Base-by-base conservation (phyloP, 2,888 invertebrate species). In the Lycophotia porphyrea region DNA sequence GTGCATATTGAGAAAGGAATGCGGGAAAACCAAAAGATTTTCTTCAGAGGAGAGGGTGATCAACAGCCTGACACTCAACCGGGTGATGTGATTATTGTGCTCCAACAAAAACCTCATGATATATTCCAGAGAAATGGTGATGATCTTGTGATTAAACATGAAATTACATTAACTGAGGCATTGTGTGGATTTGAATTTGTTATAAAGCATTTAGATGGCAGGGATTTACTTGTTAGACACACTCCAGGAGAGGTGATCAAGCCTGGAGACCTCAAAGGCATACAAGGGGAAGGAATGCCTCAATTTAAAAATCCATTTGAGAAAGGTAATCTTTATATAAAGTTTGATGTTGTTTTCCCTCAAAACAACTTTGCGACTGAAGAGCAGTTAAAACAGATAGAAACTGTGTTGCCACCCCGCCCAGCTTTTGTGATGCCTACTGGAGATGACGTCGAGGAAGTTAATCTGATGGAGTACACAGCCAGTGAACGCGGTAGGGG, bases 221-320 rank as follows among this genome's bases (percentile, higher is more conserved):
- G 99, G 67, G 97, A 98, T 90, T 95, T 99, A 80, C 96, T 99
- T 71, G 97, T 99, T 73, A 97, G 97, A 92, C 98, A 98, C 88
- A 97, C 97, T 71, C 97, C 98, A 9, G 99, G 99, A 27, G 97
- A 98, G 87, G 98, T 99, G 31, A 97, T 99, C 82, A 98, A 98
- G 90, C 98, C 99, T 72, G 98, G 98, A 92, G 97, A 97, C 90
- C 94, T 98, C 5, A 98, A 98, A 93, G 97, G 98, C 81, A 97
- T 99, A 74, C 96, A 96, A 81, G 98, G 98, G 9, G 99, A 99
- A 94, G 99, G 99, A 36, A 99, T 99, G 99, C 99, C 99, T 1
- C 96, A 97, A 55, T 97, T 97, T 89, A 98, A 98, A 92, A 98
- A 98, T 93, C 98, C 98, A 11, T 98, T 98, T 92, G 98, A 98